These are phyloP conservation scores for Martes martes DNA, from an alignment of 2,113 vertebrate genomes.

Conservation along the genomic window DNA sequence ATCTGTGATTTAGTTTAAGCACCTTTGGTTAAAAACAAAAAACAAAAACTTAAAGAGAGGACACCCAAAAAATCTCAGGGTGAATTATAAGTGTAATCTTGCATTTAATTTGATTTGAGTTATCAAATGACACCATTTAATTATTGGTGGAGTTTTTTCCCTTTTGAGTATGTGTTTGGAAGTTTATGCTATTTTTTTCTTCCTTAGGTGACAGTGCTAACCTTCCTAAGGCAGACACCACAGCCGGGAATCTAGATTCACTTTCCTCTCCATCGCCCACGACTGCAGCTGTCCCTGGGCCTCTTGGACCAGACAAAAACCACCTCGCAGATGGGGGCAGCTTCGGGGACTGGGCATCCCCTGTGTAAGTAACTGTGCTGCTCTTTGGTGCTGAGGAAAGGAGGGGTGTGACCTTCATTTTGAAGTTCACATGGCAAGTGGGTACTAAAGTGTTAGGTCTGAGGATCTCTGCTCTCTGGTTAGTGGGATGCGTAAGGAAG, in stretches of 20 bases:
- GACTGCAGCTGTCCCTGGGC: conserved; percentile 77
- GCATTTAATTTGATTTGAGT: neutral
- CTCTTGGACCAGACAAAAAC: conserved; percentile 83
- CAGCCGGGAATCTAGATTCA: conserved; percentile 91
- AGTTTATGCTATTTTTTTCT: neutral
- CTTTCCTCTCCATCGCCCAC: conserved; percentile 94
- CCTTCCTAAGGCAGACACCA: conserved; percentile 86
- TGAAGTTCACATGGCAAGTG: neutral
- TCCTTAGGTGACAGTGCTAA: conserved; percentile 80
- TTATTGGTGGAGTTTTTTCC: neutral
- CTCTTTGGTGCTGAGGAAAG: neutral
- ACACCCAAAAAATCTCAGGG: neutral
- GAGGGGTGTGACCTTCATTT: neutral
- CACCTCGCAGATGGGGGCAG: conserved; percentile 75
- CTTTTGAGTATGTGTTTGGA: conserved; percentile 39
- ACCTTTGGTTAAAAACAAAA: neutral
- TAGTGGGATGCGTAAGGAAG: neutral
- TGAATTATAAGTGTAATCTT: conserved; percentile 51
- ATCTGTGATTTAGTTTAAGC: conserved; percentile 48
- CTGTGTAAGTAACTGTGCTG: conserved; percentile 76
- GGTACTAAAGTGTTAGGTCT: neutral
- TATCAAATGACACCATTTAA: neutral
- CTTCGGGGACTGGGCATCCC: conserved; percentile 77
- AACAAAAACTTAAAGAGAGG: neutral
- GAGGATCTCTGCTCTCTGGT: neutral